A percentile compares a stretch with the other conserved stretches of the same genome.
Evolutionary conservation across 2,888 invertebrate genomes (phyloP).

Genomic region (Drosophila peninsularis): DNA sequence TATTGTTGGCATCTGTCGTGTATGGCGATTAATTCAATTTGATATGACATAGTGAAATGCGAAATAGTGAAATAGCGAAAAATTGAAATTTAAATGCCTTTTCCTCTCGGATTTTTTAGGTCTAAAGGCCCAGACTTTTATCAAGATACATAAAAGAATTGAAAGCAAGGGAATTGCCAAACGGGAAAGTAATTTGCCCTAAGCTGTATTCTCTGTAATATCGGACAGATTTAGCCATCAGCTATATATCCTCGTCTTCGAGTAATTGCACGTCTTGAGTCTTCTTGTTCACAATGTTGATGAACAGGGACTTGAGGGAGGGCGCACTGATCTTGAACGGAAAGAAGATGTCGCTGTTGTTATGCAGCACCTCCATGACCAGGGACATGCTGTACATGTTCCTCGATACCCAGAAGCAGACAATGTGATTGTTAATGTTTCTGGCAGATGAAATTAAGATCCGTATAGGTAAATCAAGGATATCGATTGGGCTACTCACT

Average conservation of each 20-base stretch:
- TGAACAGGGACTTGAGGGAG: slow-evolving; percentile 12
- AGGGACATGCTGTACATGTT: slow-evolving; percentile 24
- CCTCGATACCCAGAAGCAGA: slow-evolving; percentile 52
- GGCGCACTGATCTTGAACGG: slow-evolving; percentile 38
- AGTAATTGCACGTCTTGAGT: background rate
- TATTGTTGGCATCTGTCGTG: slow-evolving; percentile 18
- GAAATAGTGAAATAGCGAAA: background rate
- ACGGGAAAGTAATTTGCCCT: background rate
- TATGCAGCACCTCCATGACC: slow-evolving; percentile 29
- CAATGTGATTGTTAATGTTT: slow-evolving; percentile 13
- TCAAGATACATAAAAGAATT: background rate
- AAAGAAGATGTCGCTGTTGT: slow-evolving; percentile 25
- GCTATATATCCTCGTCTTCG: slow-evolving; percentile 22
- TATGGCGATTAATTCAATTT: slow-evolving; percentile 16
- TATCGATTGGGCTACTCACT: slow-evolving; percentile 21
- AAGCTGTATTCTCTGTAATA: background rate
- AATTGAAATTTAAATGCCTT: background rate
- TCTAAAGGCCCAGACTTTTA: background rate
- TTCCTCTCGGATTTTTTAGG: slow-evolving; percentile 6
- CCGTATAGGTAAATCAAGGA: no score
- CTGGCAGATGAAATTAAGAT: slow-evolving; percentile 8
- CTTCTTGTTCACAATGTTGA: slow-evolving; percentile 1
- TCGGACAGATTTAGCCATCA: background rate
- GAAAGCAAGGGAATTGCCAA: background rate
- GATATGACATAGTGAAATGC: background rate